A percentile compares a stretch with the other conserved stretches of the same genome.
Evolutionary conservation across 2,113 vertebrate genomes (phyloP).

Genomic region (Camelus bactrianus): DNA sequence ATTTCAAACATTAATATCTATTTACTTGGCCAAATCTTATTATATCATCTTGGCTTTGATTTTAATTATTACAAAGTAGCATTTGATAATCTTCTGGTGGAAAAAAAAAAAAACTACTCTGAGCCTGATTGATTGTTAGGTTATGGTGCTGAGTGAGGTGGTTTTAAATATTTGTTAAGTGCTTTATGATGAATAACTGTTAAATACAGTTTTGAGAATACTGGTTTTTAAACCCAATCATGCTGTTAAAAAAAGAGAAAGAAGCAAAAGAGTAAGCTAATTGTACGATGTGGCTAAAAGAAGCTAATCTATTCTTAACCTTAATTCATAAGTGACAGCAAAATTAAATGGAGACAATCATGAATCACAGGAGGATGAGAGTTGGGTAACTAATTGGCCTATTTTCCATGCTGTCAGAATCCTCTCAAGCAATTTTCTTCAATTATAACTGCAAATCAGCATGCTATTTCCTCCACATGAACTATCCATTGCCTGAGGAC

Average conservation of each 20-base stretch:
- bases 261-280: conserved; percentile 69
- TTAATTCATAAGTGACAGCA: conserved; percentile 86
- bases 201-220: conserved; percentile 71
- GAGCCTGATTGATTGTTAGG: conserved; percentile 62
- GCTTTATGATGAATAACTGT: conserved; percentile 64
- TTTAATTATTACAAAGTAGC: conserved; percentile 68
- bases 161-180: conserved; percentile 77
- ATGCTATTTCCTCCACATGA: conserved; percentile 85
- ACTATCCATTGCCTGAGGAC: conserved; percentile 83
- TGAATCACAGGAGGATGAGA: conserved; percentile 86
- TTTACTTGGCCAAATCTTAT: conserved; percentile 47
- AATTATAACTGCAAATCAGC: conserved; percentile 91
- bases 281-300: conserved; percentile 81
- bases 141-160: neutral
- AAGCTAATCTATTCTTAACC: conserved; percentile 88
- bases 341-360: conserved; percentile 90
- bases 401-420: conserved; percentile 90
- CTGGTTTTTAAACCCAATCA: conserved; percentile 65
- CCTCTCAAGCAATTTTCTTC: conserved; percentile 90
- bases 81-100: conserved; percentile 31
- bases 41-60: conserved; percentile 68
- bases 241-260: conserved; percentile 44
- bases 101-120: neutral
- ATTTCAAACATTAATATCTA: conserved; percentile 45
- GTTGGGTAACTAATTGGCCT: conserved; percentile 90